Evolutionary conservation across 92 coral and sea anemone genomes (phyloP).

Genomic region (Micromussa lordhowensis): DNA sequence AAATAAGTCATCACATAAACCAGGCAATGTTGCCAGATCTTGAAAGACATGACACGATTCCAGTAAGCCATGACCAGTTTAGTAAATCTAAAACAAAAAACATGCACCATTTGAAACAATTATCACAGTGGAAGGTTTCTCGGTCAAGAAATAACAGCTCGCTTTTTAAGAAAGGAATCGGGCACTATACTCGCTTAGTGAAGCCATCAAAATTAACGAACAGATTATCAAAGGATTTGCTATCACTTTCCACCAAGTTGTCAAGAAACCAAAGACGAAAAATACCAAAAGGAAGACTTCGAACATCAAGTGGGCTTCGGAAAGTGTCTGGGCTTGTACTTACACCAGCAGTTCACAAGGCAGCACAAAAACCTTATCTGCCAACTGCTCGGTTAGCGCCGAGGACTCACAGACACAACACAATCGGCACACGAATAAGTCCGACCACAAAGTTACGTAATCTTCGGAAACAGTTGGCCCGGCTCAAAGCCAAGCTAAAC

Average conservation of each 20-base stretch:
- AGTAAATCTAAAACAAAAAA: neutral
- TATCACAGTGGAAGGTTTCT: neutral
- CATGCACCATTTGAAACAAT: neutral
- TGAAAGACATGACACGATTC: neutral
- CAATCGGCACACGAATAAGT: neutral
- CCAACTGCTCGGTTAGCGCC: neutral
- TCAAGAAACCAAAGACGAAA: neutral
- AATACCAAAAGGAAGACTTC: neutral
- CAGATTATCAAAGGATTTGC: neutral
- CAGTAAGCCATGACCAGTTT: neutral
- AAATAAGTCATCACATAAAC: neutral
- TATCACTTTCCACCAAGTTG: neutral
- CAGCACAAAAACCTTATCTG: neutral
- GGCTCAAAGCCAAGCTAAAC: conserved; percentile 23
- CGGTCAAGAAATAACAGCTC: neutral
- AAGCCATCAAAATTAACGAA: neutral
- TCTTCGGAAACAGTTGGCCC: conserved; percentile 35
- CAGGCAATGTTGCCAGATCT: neutral
- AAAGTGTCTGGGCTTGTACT: neutral
- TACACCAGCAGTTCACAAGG: neutral
- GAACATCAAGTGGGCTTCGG: neutral
- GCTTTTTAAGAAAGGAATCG: neutral
- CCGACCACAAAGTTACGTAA: conserved; percentile 25
- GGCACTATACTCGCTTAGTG: neutral
- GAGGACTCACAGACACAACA: neutral